Conservation (phyloP, 2,113 vertebrate genomes). For the Campylorhamphus procurvoides region DNA sequence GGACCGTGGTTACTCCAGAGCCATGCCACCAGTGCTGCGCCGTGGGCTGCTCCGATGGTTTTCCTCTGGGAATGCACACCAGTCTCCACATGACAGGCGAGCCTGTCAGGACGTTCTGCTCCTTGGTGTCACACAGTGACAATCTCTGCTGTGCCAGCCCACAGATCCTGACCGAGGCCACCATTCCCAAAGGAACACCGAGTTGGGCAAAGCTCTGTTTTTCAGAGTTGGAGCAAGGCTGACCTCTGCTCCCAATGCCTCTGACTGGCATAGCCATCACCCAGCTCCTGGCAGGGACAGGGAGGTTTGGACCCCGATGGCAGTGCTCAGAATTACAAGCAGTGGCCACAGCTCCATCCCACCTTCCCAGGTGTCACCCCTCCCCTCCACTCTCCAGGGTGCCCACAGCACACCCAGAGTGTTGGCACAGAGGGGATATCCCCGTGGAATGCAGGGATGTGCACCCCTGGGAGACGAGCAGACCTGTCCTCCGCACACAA, state of each 20-base stretch:
- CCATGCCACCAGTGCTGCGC: fast-evolving
- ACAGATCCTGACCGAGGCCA: neutral
- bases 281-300: neutral
- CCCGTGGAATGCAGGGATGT: neutral
- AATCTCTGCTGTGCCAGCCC: neutral
- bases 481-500: neutral
- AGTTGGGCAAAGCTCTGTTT: neutral
- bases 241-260: neutral
- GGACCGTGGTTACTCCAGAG: neutral
- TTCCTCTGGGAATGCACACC: fast-evolving
- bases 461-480: fast-evolving
- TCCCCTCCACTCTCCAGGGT: neutral
- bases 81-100: fast-evolving
- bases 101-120: neutral
- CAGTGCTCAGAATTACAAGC: neutral
- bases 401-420: neutral
- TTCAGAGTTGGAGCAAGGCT: neutral
- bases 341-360: fast-evolving
- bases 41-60: fast-evolving
- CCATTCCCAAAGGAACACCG: fast-evolving
- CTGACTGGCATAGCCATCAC: no score
- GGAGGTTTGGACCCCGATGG: neutral
- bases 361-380: neutral
- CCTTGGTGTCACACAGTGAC: neutral
- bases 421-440: neutral